Conservation (phyloP, 1,140 invertebrate genomes). For the Trichomalopsis sarcophagae region DNA sequence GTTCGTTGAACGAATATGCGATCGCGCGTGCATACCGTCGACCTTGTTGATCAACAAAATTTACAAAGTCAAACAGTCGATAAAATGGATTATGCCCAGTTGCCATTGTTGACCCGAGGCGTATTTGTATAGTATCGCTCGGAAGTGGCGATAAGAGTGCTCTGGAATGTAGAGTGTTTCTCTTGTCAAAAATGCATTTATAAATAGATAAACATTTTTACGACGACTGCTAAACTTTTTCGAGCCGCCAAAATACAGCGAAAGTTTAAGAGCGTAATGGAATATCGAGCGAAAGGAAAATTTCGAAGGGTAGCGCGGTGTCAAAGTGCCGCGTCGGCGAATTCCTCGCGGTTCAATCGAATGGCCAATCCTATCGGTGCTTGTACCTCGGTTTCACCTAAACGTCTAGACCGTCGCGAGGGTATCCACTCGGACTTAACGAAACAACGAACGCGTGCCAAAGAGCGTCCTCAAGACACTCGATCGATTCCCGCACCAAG, state of each 20-base stretch:
- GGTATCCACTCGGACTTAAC: conserved; percentile 57
- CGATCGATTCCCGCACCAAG: too few relatives aligned
- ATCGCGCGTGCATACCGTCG: conserved; percentile 18
- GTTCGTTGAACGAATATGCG: conserved; percentile 59
- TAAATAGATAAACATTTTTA: too few relatives aligned
- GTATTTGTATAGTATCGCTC: neutral
- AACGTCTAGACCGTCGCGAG: conserved; percentile 60
- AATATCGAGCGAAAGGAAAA: neutral
- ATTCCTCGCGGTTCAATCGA: conserved; percentile 68
- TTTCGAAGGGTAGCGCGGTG: conserved; percentile 53
- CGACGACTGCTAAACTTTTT: too few relatives aligned
- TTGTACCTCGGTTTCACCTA: conserved; percentile 61
- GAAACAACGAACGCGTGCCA: too few relatives aligned
- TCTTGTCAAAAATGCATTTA: too few relatives aligned
- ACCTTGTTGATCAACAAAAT: conserved; percentile 45
- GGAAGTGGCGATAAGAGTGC: neutral
- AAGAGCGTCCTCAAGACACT: too few relatives aligned
- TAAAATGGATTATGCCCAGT: too few relatives aligned
- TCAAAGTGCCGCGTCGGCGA: conserved; percentile 69
- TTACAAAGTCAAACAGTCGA: neutral
- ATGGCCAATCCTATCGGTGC: conserved; percentile 68
- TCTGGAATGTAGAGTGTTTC: too few relatives aligned
- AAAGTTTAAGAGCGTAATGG: too few relatives aligned
- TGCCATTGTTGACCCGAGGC: neutral
- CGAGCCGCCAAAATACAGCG: too few relatives aligned